These are phyloP conservation scores for Neodiprion lecontei DNA, from an alignment of 1,140 invertebrate genomes.

Conservation along the genomic window DNA sequence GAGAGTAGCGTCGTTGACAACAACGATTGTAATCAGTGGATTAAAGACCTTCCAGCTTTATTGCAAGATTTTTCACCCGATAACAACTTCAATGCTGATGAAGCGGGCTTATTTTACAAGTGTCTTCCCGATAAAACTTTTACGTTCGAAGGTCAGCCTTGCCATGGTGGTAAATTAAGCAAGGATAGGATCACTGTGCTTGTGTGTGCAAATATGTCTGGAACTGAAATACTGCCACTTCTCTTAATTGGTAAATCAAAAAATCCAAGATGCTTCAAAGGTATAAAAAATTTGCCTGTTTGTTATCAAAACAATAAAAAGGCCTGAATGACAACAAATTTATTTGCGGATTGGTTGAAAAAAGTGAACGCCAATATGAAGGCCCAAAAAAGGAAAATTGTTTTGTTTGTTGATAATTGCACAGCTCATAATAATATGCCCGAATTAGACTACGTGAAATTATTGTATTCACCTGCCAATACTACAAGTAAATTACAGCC, in stretches of 20 bases:
- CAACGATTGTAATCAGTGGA: slow-evolving; percentile 16
- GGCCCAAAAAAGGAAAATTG: too few species aligned
- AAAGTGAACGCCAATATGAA: neutral
- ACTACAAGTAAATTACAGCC: slow-evolving; percentile 57
- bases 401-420: too few species aligned
- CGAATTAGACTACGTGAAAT: slow-evolving; percentile 42
- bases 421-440: slow-evolving; percentile 11
- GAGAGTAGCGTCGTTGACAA: neutral
- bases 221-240: neutral
- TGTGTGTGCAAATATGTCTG: slow-evolving; percentile 21
- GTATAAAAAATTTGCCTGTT: neutral
- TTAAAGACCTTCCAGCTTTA: slow-evolving; percentile 12
- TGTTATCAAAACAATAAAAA: too few species aligned
- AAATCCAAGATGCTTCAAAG: too few species aligned
- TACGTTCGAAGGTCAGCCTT: slow-evolving; percentile 11
- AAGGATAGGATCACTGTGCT: slow-evolving; percentile 21
- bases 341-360: too few species aligned
- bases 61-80: slow-evolving; percentile 18
- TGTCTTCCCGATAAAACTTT: slow-evolving; percentile 22
- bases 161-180: too few species aligned
- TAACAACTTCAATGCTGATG: slow-evolving; percentile 27
- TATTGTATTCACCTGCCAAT: slow-evolving; percentile 57
- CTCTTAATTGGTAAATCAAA: slow-evolving; percentile 12
- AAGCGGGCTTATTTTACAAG: slow-evolving; percentile 22
- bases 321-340: too few species aligned